Evolutionary conservation across 2,797 vertebrate species (phyloP).

Genomic region (Naso thynnoides): DNA sequence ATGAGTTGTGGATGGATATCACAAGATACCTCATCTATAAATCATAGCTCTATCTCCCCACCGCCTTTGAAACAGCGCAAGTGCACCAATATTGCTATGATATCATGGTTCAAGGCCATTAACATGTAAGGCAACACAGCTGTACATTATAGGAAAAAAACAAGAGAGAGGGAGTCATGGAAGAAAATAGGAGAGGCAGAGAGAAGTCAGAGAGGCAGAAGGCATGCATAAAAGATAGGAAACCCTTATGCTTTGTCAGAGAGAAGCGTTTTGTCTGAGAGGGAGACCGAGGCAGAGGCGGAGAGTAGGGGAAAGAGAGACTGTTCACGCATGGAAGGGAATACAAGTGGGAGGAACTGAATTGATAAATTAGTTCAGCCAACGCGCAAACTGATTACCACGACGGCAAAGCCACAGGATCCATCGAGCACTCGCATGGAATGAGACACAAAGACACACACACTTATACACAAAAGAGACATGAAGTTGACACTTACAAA

Average conservation of each 20-base stretch:
- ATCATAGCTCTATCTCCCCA: slow-evolving; percentile 45
- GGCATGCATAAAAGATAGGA: slow-evolving; percentile 79
- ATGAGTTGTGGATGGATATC: slow-evolving; percentile 49
- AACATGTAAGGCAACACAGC: slow-evolving; percentile 72
- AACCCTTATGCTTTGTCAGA: slow-evolving; percentile 74
- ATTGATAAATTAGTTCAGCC: slow-evolving; percentile 87
- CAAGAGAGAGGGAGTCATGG: slow-evolving; percentile 49
- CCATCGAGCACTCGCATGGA: slow-evolving; percentile 59
- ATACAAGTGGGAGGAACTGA: slow-evolving; percentile 85
- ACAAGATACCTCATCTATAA: slow-evolving; percentile 58
- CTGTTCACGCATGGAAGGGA: slow-evolving; percentile 79
- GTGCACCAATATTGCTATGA: slow-evolving; percentile 55
- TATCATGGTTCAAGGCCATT: slow-evolving; percentile 70
- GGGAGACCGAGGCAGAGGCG: slow-evolving; percentile 47
- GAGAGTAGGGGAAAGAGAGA: slow-evolving; percentile 47
- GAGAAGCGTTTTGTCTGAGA: slow-evolving; percentile 71
- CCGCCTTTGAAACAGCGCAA: slow-evolving; percentile 55
- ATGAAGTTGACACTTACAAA: slow-evolving; percentile 64
- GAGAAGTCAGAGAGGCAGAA: slow-evolving; percentile 65
- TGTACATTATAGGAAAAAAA: slow-evolving; percentile 62
- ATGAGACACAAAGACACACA: slow-evolving; percentile 60
- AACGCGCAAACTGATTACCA: slow-evolving; percentile 84
- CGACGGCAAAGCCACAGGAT: slow-evolving; percentile 77
- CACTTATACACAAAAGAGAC: slow-evolving; percentile 62
- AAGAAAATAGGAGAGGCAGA: slow-evolving; percentile 48